Evolutionary conservation across 1,140 invertebrate species (phyloP).

Genomic region (Dinoponera quadriceps): DNA sequence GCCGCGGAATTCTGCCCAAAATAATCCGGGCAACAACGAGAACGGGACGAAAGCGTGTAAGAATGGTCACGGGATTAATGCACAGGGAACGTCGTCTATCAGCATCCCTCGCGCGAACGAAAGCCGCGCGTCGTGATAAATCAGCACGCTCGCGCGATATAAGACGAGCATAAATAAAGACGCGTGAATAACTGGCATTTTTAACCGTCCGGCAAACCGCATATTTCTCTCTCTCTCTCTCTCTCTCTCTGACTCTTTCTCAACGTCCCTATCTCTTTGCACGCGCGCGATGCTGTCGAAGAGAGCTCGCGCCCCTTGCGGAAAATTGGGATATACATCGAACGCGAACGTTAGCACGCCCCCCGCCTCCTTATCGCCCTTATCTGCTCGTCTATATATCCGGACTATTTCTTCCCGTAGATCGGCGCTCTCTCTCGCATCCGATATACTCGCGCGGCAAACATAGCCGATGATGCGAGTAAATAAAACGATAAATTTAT

Average conservation of each 20-base stretch:
- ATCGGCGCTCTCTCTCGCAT: slow-evolving; percentile 30
- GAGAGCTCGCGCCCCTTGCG: background rate
- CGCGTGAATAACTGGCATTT: slow-evolving; percentile 48
- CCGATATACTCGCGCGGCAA: slow-evolving; percentile 14
- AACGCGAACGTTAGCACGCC: background rate
- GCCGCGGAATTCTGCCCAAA: slow-evolving; percentile 11
- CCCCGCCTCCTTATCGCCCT: background rate
- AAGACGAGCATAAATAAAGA: slow-evolving; percentile 43
- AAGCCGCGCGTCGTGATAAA: slow-evolving; percentile 31
- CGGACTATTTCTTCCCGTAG: slow-evolving; percentile 40
- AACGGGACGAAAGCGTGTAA: background rate
- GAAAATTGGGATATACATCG: slow-evolving; percentile 35
- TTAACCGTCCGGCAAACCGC: slow-evolving; percentile 8
- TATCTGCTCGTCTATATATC: slow-evolving; percentile 13
- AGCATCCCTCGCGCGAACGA: background rate
- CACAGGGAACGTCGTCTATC: background rate
- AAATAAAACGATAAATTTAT: slow-evolving; percentile 72
- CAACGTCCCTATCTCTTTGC: background rate
- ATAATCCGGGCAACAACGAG: slow-evolving; percentile 20
- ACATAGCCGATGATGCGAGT: slow-evolving; percentile 49
- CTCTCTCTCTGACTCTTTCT: background rate
- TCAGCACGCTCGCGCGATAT: background rate
- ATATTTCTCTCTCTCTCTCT: too few relatives aligned
- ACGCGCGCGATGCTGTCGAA: background rate
- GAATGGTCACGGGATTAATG: slow-evolving; percentile 17